phyloP scores from a whole-genome alignment of 2,888 invertebrate species.

The Pharmacophagus antenor region DNA sequence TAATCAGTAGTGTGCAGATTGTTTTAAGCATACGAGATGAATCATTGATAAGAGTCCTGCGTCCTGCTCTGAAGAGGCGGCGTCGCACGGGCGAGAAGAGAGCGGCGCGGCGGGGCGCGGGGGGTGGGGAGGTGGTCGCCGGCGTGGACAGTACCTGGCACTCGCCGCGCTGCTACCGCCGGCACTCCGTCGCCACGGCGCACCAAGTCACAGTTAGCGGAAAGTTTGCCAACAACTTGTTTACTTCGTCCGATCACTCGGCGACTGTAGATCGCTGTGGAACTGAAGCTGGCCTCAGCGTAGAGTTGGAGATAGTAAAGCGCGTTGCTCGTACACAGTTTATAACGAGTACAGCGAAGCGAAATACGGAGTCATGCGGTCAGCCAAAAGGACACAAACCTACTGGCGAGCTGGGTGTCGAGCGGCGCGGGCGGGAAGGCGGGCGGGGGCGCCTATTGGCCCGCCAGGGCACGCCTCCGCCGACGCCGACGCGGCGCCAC shows the following conservation, averaged over 20 bases:
- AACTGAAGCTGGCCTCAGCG: conserved; percentile 66
- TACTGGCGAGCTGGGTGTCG: conserved; percentile 75
- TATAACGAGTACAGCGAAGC: conserved; percentile 79
- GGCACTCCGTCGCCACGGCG: conserved; percentile 58
- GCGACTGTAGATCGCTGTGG: conserved; percentile 53
- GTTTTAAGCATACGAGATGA: conserved; percentile 50
- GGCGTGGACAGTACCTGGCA: conserved; percentile 65
- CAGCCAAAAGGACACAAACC: conserved; percentile 82
- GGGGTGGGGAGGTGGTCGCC: conserved; percentile 42
- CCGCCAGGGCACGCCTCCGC: conserved; percentile 60
- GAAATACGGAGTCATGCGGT: conserved; percentile 81
- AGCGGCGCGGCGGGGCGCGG: conserved; percentile 33
- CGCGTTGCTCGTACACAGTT: conserved; percentile 72
- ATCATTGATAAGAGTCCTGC: conserved; percentile 52
- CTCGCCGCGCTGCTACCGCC: conserved; percentile 59
- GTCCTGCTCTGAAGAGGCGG: conserved; percentile 49
- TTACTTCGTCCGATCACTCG: conserved; percentile 57
- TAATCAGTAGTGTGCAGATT: conserved; percentile 36
- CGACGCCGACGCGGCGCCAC: conserved; percentile 41
- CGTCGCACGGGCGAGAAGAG: conserved; percentile 41
- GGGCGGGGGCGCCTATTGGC: conserved; percentile 73
- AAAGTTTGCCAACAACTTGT: conserved; percentile 57
- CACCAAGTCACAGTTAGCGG: conserved; percentile 45
- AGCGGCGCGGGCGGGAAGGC: conserved; percentile 56
- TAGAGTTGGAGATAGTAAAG: conserved; percentile 53